phyloP scores from a whole-genome alignment of 2,888 invertebrate genomes.

The Bellardia bayeri region DNA sequence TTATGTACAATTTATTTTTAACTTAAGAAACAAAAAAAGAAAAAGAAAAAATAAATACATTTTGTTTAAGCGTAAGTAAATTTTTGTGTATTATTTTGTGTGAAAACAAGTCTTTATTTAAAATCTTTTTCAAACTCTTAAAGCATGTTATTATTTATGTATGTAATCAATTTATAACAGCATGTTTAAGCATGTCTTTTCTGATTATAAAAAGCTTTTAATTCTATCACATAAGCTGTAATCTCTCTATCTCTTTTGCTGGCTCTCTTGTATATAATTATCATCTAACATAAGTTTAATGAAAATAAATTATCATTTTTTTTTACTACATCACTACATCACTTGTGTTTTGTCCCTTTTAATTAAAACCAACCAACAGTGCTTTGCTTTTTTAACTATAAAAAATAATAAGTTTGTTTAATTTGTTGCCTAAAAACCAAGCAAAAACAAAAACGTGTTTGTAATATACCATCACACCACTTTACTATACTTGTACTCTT shows the following conservation, averaged over 20 bases:
- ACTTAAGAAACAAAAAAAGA: constrained; percentile 44
- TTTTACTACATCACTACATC: constrained; percentile 1
- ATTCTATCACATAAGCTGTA: not conserved
- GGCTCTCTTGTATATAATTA: constrained; percentile 21
- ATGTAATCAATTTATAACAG: not conserved
- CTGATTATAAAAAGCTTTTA: constrained; percentile 12
- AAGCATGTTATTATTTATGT: constrained; percentile 33
- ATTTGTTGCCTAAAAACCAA: constrained; percentile 4
- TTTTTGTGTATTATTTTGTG: constrained; percentile 30
- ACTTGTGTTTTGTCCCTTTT: constrained; percentile 30
- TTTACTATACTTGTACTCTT: not conserved
- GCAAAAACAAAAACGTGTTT: constrained; percentile 27
- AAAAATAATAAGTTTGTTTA: constrained; percentile 8
- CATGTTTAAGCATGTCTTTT: constrained; percentile 53
- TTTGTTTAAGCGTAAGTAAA: constrained; percentile 67
- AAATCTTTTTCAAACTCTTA: not conserved
- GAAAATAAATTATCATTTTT: not conserved
- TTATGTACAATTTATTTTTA: constrained; percentile 19
- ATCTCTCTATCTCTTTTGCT: not conserved
- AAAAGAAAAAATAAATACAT: not conserved
- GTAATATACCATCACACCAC: constrained; percentile 18
- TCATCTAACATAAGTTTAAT: constrained; percentile 36
- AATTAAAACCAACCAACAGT: constrained; percentile 22
- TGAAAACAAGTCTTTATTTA: constrained; percentile 1
- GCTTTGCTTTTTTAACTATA: constrained; percentile 63